These are phyloP conservation scores for Geococcyx californianus DNA, from an alignment of 2,113 vertebrate genomes.

Conservation along the genomic window DNA sequence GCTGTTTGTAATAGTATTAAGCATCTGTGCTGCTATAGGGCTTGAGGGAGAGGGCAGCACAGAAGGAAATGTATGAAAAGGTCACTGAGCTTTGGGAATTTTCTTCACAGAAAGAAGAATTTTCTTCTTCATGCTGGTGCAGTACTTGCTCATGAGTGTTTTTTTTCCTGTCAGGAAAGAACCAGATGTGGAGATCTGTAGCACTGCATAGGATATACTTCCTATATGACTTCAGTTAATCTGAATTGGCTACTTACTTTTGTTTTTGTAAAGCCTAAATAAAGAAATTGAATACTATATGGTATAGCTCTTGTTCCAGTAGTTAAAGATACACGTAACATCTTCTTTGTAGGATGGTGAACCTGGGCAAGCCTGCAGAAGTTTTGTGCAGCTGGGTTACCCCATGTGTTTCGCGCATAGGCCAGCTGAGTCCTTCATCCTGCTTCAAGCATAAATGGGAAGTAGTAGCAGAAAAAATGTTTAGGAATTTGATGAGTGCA, in stretches of 20 bases:
- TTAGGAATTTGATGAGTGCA: background rate
- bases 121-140: background rate
- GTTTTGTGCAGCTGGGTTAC: background rate
- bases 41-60: background rate
- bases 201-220: background rate
- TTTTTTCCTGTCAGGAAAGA: background rate
- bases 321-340: background rate
- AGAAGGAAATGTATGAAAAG: background rate
- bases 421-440: background rate
- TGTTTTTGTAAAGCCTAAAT: background rate
- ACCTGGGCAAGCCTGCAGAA: background rate
- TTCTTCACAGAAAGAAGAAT: background rate
- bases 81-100: background rate
- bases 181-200: background rate
- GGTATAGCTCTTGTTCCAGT: background rate
- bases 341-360: background rate
- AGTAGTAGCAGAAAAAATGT: background rate
- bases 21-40: background rate
- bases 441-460: background rate
- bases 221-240: background rate
- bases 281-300: background rate
- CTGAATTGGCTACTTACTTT: background rate
- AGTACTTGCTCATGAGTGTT: background rate
- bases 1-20: background rate
- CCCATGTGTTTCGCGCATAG: rapidly evolving